Conservation (phyloP, 2,888 invertebrate species). For the Rhimphoctona megacephalus region DNA sequence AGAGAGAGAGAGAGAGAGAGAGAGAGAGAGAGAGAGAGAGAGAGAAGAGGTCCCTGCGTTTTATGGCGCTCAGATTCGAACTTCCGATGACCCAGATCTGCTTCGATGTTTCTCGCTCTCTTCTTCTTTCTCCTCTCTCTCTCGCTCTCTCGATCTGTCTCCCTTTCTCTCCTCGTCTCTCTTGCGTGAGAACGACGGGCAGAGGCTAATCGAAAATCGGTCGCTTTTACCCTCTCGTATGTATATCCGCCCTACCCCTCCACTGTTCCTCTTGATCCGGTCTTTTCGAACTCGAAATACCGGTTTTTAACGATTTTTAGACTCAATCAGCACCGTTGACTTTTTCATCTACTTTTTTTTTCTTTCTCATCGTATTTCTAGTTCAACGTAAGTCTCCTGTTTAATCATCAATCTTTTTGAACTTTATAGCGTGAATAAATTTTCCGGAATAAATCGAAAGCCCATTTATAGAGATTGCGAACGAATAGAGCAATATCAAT, state of each 20-base stretch:
- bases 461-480: not conserved
- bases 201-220: constrained; percentile 60
- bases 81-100: constrained; percentile 66
- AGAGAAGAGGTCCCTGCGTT: constrained; percentile 59
- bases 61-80: constrained; percentile 62
- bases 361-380: not conserved
- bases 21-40: constrained; percentile 33
- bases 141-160: not conserved
- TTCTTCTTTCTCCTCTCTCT: constrained; percentile 16
- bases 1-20: constrained; percentile 40
- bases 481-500: constrained; percentile 11
- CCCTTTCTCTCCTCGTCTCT: not conserved
- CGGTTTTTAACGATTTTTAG: constrained; percentile 56
- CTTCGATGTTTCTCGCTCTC: constrained; percentile 28
- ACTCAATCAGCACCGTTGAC: constrained; percentile 41
- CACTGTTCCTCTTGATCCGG: constrained; percentile 47
- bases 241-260: constrained; percentile 9
- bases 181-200: constrained; percentile 38
- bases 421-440: not conserved
- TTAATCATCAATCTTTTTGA: constrained; percentile 32
- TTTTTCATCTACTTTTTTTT: constrained; percentile 31
- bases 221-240: constrained; percentile 51
- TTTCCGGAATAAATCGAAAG: constrained; percentile 20
- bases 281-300: constrained; percentile 56
- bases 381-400: constrained; percentile 1